Percentiles rank a stretch among this genome's conserved stretches.
Evolutionary conservation across 2,113 vertebrate species (phyloP).

Genomic region (Sceloporus undulatus): DNA sequence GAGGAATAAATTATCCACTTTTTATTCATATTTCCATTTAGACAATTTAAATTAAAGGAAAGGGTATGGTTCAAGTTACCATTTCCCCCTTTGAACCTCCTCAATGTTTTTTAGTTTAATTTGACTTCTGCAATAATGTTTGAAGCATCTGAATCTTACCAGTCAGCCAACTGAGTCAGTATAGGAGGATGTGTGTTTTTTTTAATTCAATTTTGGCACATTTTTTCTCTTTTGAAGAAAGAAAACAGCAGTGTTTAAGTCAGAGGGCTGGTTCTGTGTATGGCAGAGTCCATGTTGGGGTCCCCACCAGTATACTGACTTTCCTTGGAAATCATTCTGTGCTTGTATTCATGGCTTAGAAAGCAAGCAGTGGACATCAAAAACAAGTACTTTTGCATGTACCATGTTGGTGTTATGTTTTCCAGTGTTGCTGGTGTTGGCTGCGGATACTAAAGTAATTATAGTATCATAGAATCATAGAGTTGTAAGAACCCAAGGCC

Average conservation of each 20-base stretch:
- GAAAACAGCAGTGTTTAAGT: background rate
- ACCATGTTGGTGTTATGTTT: background rate
- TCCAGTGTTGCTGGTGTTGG: background rate
- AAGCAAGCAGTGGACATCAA: background rate
- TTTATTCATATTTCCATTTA: background rate
- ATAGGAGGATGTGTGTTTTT: background rate
- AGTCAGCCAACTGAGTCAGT: background rate
- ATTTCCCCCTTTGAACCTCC: background rate
- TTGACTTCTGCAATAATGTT: background rate
- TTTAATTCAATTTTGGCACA: background rate
- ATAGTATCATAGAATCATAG: no score
- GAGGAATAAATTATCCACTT: background rate
- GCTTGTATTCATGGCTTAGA: background rate
- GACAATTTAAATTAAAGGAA: slow-evolving; percentile 21
- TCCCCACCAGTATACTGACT: background rate
- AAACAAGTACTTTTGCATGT: background rate
- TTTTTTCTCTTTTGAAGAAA: background rate
- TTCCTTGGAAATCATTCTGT: background rate
- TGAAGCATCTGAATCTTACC: background rate
- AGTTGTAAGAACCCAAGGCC: no score
- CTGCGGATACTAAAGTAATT: background rate
- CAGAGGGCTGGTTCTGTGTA: background rate
- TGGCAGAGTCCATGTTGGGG: no score
- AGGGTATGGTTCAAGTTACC: background rate
- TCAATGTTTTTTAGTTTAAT: slow-evolving; percentile 31